Evolutionary conservation across 2,888 invertebrate species (phyloP), one percentile per base, ranked within the genome.

Genomic region (Caradrina clavipalpis): DNA sequence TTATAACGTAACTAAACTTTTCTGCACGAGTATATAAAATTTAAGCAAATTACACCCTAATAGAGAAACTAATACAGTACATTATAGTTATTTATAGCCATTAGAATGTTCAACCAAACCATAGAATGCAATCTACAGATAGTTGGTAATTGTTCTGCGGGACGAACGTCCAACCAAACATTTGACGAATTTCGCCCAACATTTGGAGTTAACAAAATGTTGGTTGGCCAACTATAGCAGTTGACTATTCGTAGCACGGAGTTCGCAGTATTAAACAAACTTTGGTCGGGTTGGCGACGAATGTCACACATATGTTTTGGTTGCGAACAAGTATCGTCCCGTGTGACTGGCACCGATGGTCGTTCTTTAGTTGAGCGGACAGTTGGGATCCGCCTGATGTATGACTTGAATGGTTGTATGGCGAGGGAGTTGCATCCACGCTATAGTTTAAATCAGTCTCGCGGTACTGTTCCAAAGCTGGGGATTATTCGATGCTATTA

Each of bases 281-380:
- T 15, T 49, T 55, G 31, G 63, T 13, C n/a, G 39, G 17, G 64
- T 55, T 72, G 53, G 22, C 11, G 51, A 26, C n/a, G 31, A 61
- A 31, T 61, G 57, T 59, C 61, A 57, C 55, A 73, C 49, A 63
- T 58, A 54, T 50, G 19, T 68, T 73, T 61, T 51, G 53, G 49
- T 50, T 59, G 21, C 42, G 60, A 61, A 45, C 56, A 61, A 19
- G 42, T 39, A n/a, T 26, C 47, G 57, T 68, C 61, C 57, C 73
- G 64, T 57, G 78, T 47, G 64, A 64, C 60, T 64, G 67, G 47
- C 61, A 53, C 3, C 35, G 42, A 57, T 69, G 47, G 63, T 51
- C 47, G 39, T 61, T 61, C 50, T 73, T 67, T 50, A 49, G 71
- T 63, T 22, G 13, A 55, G 64, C 26, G 45, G 68, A 64, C 63